These are phyloP conservation scores for Schizaphis graminum DNA, from an alignment of 2,888 invertebrate genomes.

Conservation along the genomic window DNA sequence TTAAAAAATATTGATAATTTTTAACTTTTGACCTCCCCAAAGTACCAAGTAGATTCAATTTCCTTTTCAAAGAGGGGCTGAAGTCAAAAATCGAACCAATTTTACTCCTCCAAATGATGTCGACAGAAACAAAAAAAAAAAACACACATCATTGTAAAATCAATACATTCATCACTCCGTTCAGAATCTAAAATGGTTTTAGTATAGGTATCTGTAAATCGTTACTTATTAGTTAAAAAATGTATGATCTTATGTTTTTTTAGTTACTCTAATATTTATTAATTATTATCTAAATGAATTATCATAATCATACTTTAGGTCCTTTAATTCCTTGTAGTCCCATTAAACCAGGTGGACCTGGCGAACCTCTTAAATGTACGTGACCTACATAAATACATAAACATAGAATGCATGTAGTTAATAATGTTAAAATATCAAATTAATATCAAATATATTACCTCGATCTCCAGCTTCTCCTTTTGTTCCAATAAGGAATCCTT, in stretches of 20 bases:
- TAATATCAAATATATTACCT: constrained; percentile 70
- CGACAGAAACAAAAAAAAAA: too few species aligned
- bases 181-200: background rate
- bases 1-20: too few species aligned
- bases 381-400: constrained; percentile 69
- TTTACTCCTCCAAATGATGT: too few species aligned
- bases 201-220: background rate
- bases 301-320: constrained; percentile 59
- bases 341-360: constrained; percentile 71
- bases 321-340: constrained; percentile 66
- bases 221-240: background rate
- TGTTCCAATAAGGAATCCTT: constrained; percentile 70
- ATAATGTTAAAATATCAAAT: background rate
- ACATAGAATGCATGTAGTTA: background rate
- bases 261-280: background rate
- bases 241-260: background rate
- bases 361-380: constrained; percentile 74
- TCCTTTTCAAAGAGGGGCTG: too few species aligned
- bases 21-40: too few species aligned
- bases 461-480: constrained; percentile 74
- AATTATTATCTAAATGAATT: background rate
- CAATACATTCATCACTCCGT: too few species aligned
- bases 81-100: too few species aligned
- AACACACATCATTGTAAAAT: too few species aligned
- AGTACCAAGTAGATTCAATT: too few species aligned